A percentile compares a stretch with the other conserved stretches of the same genome.
Conservation (phyloP, 2,888 invertebrate genomes). For the Dyspetes luteomarginatus region DNA sequence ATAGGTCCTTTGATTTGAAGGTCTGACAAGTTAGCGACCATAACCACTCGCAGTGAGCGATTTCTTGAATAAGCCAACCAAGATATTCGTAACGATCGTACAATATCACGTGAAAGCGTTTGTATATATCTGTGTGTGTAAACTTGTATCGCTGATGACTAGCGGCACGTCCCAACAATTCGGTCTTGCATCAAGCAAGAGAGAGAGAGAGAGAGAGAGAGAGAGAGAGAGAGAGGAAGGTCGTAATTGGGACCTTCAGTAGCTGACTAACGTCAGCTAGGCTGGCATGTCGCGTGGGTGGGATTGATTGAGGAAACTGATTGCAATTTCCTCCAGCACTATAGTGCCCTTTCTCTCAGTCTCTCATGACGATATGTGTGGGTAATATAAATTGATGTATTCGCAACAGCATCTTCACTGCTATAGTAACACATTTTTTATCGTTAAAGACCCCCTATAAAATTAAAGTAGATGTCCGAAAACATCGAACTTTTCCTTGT, state of each 20-base stretch:
- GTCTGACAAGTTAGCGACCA: constrained; percentile 29
- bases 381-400: too few species aligned
- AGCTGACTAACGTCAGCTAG: constrained; percentile 62
- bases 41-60: constrained; percentile 42
- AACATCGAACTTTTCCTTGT: too few species aligned
- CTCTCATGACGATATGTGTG: neutral
- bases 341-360: constrained; percentile 12
- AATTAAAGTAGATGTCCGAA: too few species aligned
- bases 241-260: constrained; percentile 61
- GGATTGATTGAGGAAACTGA: constrained; percentile 64
- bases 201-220: neutral
- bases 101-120: constrained; percentile 18
- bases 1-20: constrained; percentile 22
- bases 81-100: constrained; percentile 48
- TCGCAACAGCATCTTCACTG: too few species aligned
- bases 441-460: too few species aligned
- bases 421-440: too few species aligned
- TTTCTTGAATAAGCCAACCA: constrained; percentile 23
- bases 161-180: constrained; percentile 52
- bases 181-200: constrained; percentile 27
- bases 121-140: neutral
- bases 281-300: constrained; percentile 58
- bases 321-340: constrained; percentile 59
- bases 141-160: constrained; percentile 51
- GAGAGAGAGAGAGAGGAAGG: constrained; percentile 27